Conservation (phyloP, 1,140 invertebrate species). For the Hylyphantes graminicola region DNA sequence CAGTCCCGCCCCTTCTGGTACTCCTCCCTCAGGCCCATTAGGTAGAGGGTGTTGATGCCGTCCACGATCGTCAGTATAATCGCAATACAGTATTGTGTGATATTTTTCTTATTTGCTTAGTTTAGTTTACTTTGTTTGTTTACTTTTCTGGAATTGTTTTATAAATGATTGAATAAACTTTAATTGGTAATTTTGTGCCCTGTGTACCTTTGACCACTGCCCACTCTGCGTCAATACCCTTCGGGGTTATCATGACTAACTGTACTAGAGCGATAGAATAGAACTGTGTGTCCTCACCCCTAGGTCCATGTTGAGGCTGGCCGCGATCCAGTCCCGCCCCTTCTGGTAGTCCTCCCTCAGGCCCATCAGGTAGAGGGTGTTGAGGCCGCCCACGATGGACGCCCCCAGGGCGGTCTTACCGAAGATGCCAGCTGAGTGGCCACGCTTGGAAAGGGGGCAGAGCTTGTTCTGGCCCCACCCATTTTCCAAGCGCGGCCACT, state of each 20-base stretch:
- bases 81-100: too few species aligned
- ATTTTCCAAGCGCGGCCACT: slow-evolving; percentile 89
- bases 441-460: slow-evolving; percentile 87
- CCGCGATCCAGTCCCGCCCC: slow-evolving; percentile 91
- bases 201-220: too few species aligned
- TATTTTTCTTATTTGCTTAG: too few species aligned
- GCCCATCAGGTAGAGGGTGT: slow-evolving; percentile 98
- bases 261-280: too few species aligned
- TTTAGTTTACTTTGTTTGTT: too few species aligned
- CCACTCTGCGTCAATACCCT: too few species aligned
- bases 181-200: too few species aligned
- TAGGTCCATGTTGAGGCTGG: slow-evolving; percentile 84
- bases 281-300: slow-evolving; percentile 80
- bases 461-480: slow-evolving; percentile 98
- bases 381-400: slow-evolving; percentile 95
- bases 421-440: slow-evolving; percentile 94
- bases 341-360: slow-evolving; percentile 91
- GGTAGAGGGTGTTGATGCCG: slow-evolving; percentile 94
- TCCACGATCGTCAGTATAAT: too few species aligned
- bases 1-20: slow-evolving; percentile 93
- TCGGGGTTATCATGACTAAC: too few species aligned
- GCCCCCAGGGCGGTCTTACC: slow-evolving; percentile 81
- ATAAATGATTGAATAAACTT: too few species aligned
- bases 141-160: too few species aligned
- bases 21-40: slow-evolving; percentile 96